Base-by-base conservation (phyloP, 2,113 vertebrate species). In the Callithrix jacchus region DNA sequence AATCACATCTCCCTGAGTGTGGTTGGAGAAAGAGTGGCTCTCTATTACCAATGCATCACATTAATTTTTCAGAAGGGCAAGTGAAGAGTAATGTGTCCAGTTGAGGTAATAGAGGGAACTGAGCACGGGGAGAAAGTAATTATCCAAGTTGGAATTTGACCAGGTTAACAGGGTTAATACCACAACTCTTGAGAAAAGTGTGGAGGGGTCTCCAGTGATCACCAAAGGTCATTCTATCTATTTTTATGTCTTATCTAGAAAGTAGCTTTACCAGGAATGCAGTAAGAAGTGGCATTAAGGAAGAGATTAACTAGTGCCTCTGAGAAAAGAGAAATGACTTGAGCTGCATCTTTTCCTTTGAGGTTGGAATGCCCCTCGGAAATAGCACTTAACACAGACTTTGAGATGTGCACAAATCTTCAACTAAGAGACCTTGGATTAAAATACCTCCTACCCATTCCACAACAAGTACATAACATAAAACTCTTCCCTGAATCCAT, bases 31-130 rank as follows among this genome's bases (percentile, higher is more conserved):
- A 92, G 49, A 88, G 49, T 30, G 16, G 66, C 81, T 93, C 85
- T 90, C 93, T 93, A 58, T 96, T 96, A 96, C 87, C 6, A 11
- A 16, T 16, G 10, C 1, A 0, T 89, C 89, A 61, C 93, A 97
- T 97, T 96, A 98, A 97, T 97, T 97, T 97, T 97, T 98, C 90
- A 97, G 87, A 90, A 93, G 91, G 96, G 81, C 95, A 96, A 94
- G 95, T 35, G 68, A 94, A 96, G 94, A 98, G 52, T 85, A 91
- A 90, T 95, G 87, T 96, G 89, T 95, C 86, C 84, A 93, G 84
- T 79, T 95, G 91, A 97, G 94, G 94, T 52, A 86, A 92, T 32
- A 82, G 45, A 82, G 74, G 93, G 84, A 56, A 84, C 84, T 25
- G n/a, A 91, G 61, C 58, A 45, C 89, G 0, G 3, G 30, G 54